Conservation (phyloP, 2,113 vertebrate genomes). For the Carlito syrichta region DNA sequence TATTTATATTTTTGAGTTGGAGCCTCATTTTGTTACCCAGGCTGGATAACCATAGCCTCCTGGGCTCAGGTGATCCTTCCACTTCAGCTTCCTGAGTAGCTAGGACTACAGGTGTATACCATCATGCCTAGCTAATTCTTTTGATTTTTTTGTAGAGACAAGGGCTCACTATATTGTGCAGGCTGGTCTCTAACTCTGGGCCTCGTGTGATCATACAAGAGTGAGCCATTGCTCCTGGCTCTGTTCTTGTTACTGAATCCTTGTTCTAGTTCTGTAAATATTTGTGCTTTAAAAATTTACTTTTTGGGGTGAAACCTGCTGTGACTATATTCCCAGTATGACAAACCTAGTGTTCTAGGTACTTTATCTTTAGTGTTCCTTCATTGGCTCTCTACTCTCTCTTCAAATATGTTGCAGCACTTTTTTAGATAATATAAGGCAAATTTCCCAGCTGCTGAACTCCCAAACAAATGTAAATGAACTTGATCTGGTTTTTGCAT, state of each 20-base stretch:
- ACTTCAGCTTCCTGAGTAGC: too few species aligned
- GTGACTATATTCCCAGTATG: neutral
- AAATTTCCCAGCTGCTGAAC: neutral
- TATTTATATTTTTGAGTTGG: too few species aligned
- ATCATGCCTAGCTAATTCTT: too few species aligned
- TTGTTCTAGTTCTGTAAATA: neutral
- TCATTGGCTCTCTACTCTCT: neutral
- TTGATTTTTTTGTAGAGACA: too few species aligned
- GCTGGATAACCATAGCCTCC: too few species aligned
- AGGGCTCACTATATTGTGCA: too few species aligned
- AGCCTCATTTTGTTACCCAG: too few species aligned
- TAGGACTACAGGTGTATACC: too few species aligned
- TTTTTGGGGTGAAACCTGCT: neutral
- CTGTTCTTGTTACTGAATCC: neutral
- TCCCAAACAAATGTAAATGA: conserved; percentile 19
- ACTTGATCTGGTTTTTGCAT: neutral
- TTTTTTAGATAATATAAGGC: neutral
- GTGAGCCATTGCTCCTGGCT: too few species aligned
- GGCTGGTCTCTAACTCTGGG: too few species aligned
- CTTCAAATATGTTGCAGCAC: neutral
- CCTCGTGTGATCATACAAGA: too few species aligned
- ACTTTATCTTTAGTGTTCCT: neutral
- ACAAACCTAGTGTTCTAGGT: neutral
- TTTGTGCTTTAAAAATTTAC: neutral
- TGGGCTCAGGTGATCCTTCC: too few species aligned